phyloP scores from a whole-genome alignment of 1,140 invertebrate genomes.

The Coenobita brevimanus region DNA sequence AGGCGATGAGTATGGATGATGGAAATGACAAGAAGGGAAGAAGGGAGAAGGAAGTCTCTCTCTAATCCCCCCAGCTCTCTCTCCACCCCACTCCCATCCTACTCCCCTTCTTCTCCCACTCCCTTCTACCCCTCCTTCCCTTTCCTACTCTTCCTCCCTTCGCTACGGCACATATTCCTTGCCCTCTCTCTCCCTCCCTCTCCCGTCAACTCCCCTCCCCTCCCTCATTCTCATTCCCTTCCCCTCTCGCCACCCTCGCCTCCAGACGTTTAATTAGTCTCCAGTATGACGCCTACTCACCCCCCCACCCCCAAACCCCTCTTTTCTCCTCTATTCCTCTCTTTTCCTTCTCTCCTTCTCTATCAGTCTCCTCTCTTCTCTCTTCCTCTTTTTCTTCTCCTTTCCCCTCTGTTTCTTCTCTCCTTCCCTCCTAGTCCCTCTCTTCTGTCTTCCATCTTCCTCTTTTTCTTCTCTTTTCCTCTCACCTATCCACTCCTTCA shows the following conservation, averaged over 20 bases:
- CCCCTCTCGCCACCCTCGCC: neutral
- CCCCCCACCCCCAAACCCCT: neutral
- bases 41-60: too few relatives aligned
- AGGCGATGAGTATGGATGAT: too few relatives aligned
- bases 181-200: too few relatives aligned
- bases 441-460: neutral
- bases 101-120: neutral
- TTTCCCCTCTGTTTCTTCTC: too few relatives aligned
- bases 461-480: neutral
- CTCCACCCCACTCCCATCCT: neutral
- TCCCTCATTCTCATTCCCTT: neutral
- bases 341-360: neutral
- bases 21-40: too few relatives aligned
- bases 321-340: neutral
- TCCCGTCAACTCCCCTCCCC: neutral
- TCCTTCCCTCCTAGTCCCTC: too few relatives aligned
- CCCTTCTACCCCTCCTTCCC: neutral
- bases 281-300: slow-evolving; percentile 18
- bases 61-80: too few relatives aligned
- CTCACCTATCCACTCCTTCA: neutral
- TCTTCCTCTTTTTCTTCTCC: too few relatives aligned
- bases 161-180: too few relatives aligned
- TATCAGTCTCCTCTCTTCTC: neutral
- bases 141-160: neutral
- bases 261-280: slow-evolving; percentile 38